phyloP scores from a whole-genome alignment of 2,113 vertebrate species.

The Lamprotornis superbus region DNA sequence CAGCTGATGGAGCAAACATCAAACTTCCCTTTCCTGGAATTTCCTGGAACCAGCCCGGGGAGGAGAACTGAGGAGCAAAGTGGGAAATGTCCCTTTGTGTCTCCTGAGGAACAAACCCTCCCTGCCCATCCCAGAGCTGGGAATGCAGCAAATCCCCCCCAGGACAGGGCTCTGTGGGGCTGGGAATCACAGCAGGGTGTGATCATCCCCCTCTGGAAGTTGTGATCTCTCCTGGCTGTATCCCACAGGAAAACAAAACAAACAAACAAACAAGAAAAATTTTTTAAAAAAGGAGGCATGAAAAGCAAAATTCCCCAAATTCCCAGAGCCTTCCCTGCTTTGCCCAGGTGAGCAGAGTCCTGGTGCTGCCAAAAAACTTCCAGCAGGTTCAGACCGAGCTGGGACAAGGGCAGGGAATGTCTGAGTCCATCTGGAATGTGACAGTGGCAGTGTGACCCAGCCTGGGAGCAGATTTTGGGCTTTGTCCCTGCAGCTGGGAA shows the following conservation, averaged over 20 bases:
- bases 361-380: not conserved
- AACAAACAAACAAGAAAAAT: too few relatives aligned
- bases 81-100: not conserved
- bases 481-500: not conserved
- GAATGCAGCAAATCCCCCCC: not conserved
- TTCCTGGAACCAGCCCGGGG: not conserved
- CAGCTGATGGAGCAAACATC: not conserved
- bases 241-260: not conserved
- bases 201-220: not conserved
- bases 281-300: not conserved
- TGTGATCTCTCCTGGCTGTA: not conserved
- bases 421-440: not conserved
- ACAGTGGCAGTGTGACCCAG: not conserved
- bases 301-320: not conserved
- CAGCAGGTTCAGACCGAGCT: not conserved
- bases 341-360: not conserved
- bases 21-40: constrained; percentile 41
- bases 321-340: not conserved
- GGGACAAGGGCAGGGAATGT: not conserved
- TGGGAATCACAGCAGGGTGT: not conserved
- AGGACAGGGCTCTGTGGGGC: not conserved
- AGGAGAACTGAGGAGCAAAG: not conserved
- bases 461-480: not conserved
- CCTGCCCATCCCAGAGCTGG: not conserved
- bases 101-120: not conserved